Conservation (phyloP, 2,113 vertebrate species). For the Phalacrocorax carbo region DNA sequence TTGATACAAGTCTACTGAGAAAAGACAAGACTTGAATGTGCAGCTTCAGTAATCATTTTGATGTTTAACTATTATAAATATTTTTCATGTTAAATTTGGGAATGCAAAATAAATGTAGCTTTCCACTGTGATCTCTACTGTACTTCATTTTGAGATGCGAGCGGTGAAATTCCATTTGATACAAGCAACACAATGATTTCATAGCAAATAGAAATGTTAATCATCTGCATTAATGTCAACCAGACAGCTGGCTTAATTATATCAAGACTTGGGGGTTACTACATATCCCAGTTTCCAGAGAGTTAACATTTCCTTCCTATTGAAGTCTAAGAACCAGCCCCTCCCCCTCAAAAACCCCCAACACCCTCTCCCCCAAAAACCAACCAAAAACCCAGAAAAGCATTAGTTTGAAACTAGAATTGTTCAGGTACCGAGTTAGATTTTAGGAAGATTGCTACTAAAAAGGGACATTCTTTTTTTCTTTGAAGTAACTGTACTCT, state of each 20-base stretch:
- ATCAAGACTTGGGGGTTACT: background rate
- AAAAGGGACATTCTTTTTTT: background rate
- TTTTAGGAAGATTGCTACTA: background rate
- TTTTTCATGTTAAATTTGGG: background rate
- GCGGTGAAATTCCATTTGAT: background rate
- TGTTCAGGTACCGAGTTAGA: background rate
- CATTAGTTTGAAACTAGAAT: background rate
- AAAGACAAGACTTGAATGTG: constrained; percentile 39
- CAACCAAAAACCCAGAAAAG: background rate
- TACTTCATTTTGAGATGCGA: background rate
- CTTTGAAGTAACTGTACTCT: background rate
- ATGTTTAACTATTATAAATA: background rate
- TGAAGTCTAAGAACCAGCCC: background rate
- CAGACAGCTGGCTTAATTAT: background rate
- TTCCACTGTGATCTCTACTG: background rate
- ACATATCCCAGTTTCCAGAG: background rate
- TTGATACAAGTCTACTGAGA: constrained; percentile 39
- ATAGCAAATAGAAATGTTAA: background rate
- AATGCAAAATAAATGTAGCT: constrained; percentile 24
- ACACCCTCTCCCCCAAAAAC: too few relatives aligned
- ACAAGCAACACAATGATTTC: background rate
- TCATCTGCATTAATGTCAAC: background rate
- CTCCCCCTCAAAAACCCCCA: background rate
- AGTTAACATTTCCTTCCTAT: background rate
- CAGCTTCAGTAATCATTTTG: constrained; percentile 34